Percentiles rank a stretch among this genome's conserved stretches.
Evolutionary conservation across 2,113 vertebrate genomes (phyloP).

Genomic region (Limnothrissa miodon): DNA sequence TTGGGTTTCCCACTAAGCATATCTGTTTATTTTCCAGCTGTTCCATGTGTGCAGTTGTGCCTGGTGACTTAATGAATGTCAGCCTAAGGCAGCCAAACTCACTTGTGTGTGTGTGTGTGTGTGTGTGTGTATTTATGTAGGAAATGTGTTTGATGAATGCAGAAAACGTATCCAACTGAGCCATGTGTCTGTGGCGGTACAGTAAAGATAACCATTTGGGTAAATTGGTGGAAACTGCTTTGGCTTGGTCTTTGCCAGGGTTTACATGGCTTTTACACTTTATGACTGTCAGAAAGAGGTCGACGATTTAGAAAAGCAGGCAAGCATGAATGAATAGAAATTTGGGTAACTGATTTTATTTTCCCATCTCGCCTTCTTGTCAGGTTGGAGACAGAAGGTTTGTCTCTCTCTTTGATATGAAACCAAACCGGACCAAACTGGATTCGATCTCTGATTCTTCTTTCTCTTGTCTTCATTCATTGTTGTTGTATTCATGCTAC

Average conservation of each 20-base stretch:
- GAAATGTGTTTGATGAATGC: background rate
- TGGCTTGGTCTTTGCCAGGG: background rate
- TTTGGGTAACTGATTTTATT: background rate
- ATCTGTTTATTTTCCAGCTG: background rate
- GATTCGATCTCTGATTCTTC: background rate
- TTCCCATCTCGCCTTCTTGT: background rate
- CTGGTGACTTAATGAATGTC: background rate
- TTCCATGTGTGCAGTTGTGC: background rate
- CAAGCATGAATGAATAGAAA: background rate
- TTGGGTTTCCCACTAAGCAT: background rate
- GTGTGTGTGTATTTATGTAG: background rate
- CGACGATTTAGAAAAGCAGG: background rate
- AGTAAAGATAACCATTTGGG: background rate
- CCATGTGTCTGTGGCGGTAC: background rate
- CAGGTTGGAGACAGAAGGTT: background rate
- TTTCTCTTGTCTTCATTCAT: background rate
- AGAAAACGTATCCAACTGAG: background rate
- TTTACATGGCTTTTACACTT: background rate
- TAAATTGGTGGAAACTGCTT: background rate
- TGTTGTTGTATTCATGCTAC: background rate
- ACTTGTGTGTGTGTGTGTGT: background rate
- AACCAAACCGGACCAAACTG: background rate
- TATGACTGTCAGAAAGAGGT: slow-evolving; percentile 1
- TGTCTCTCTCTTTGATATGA: background rate
- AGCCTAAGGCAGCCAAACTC: background rate